A percentile compares a stretch with the other conserved stretches of the same genome.
Conservation (phyloP, 2,888 invertebrate genomes). For the Junonia oenone region DNA sequence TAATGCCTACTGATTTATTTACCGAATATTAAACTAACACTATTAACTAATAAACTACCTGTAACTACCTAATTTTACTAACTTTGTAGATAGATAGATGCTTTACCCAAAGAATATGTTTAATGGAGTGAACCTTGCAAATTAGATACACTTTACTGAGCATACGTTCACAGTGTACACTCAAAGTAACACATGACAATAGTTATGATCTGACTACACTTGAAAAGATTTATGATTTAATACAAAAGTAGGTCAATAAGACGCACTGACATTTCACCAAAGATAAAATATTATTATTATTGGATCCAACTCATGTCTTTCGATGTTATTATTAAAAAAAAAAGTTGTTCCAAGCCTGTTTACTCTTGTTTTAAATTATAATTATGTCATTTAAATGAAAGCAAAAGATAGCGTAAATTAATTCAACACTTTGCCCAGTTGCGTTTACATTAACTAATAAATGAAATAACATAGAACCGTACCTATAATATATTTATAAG, state of each 20-base stretch:
- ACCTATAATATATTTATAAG: too few species aligned
- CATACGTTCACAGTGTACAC: neutral
- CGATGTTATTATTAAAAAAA: neutral
- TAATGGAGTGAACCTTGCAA: slow-evolving; percentile 9
- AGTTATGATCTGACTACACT: neutral
- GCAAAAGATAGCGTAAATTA: too few species aligned
- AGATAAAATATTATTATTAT: neutral
- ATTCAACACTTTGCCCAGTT: too few species aligned
- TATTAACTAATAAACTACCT: too few species aligned
- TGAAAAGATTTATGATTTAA: neutral
- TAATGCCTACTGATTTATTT: too few species aligned
- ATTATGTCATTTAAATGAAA: too few species aligned
- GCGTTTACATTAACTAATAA: too few species aligned
- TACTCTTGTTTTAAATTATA: neutral
- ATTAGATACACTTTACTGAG: neutral
- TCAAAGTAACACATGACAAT: neutral
- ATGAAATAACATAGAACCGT: too few species aligned
- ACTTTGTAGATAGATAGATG: too few species aligned
- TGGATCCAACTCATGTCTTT: neutral
- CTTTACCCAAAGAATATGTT: too few species aligned
- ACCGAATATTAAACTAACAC: too few species aligned
- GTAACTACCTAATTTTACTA: too few species aligned
- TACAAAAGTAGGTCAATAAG: neutral
- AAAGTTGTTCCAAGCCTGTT: neutral
- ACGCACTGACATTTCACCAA: neutral